These are phyloP conservation scores for Melanerpes aurifrons DNA, from an alignment of 2,113 vertebrate species.

Conservation along the genomic window DNA sequence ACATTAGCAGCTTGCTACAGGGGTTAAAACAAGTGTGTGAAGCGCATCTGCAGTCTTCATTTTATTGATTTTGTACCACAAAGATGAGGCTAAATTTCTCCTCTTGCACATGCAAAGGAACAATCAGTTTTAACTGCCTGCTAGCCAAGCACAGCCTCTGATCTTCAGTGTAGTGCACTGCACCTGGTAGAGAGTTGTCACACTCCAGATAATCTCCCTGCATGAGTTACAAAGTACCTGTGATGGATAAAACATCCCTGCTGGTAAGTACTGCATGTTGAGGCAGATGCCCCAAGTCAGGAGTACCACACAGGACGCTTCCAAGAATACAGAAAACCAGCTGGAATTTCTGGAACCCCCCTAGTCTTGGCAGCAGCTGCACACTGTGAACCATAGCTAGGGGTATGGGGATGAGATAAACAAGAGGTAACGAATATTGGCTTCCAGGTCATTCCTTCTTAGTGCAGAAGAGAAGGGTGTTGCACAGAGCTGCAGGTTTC, in stretches of 20 bases:
- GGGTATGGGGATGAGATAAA: background rate
- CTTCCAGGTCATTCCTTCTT: background rate
- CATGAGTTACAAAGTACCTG: background rate
- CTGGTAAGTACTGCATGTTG: background rate
- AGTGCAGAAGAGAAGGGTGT: background rate
- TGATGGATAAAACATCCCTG: background rate
- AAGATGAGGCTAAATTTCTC: background rate
- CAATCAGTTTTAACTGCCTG: background rate
- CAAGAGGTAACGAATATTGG: background rate
- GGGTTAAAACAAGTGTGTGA: background rate
- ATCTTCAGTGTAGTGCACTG: fast-evolving
- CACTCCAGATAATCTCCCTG: background rate
- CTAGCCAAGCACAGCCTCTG: background rate
- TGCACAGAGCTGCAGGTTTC: background rate
- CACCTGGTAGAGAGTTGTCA: background rate
- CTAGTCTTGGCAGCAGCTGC: slow-evolving; percentile 1
- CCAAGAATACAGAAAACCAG: slow-evolving; percentile 3
- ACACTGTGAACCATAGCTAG: background rate
- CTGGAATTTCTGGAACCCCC: slow-evolving; percentile 47
- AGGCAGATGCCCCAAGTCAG: background rate
- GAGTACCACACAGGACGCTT: background rate
- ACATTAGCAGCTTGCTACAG: background rate
- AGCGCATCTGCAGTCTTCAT: background rate
- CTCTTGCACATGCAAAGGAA: background rate
- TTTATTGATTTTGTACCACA: background rate